Conservation (phyloP, 2,797 vertebrate species). For the Ctenochaetus hawaiiensis region DNA sequence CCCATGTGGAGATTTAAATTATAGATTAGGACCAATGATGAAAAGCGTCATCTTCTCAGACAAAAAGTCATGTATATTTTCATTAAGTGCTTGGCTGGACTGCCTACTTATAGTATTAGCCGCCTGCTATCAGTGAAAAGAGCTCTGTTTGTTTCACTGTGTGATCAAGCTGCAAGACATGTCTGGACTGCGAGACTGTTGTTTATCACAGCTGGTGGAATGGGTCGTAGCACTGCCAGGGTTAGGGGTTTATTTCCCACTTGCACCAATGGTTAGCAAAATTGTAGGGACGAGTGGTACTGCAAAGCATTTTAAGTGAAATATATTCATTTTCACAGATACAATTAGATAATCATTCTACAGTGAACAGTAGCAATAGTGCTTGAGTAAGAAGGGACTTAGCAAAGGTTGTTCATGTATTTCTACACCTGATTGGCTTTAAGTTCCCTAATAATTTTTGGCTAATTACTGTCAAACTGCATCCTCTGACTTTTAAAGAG, state of each 20-base stretch:
- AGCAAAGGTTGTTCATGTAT: slow-evolving; percentile 21
- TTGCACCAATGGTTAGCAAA: slow-evolving; percentile 1
- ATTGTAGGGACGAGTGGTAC: neutral
- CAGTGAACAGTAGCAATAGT: neutral
- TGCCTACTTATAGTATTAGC: slow-evolving; percentile 1
- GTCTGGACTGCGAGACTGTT: slow-evolving; percentile 48
- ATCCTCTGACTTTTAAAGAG: slow-evolving; percentile 24
- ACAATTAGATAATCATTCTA: too few relatives aligned
- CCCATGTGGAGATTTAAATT: neutral
- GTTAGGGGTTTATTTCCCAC: slow-evolving; percentile 47
- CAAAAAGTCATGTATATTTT: neutral
- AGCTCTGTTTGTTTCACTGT: slow-evolving; percentile 47
- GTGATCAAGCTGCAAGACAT: slow-evolving; percentile 43
- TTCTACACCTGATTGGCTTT: slow-evolving; percentile 48
- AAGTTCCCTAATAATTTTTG: slow-evolving; percentile 36
- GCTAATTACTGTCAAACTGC: slow-evolving; percentile 45
- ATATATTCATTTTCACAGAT: neutral
- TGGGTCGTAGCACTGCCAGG: slow-evolving; percentile 18
- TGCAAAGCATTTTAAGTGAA: slow-evolving; percentile 18
- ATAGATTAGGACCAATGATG: neutral
- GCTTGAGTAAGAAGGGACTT: slow-evolving; percentile 2
- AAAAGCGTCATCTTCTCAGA: neutral
- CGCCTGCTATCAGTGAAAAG: slow-evolving; percentile 24
- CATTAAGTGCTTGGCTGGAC: neutral
- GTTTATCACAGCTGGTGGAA: slow-evolving; percentile 64